Evolutionary conservation across 1,140 invertebrate species (phyloP), one percentile per base, ranked within the genome.

Genomic region (Diorhabda carinulata): DNA sequence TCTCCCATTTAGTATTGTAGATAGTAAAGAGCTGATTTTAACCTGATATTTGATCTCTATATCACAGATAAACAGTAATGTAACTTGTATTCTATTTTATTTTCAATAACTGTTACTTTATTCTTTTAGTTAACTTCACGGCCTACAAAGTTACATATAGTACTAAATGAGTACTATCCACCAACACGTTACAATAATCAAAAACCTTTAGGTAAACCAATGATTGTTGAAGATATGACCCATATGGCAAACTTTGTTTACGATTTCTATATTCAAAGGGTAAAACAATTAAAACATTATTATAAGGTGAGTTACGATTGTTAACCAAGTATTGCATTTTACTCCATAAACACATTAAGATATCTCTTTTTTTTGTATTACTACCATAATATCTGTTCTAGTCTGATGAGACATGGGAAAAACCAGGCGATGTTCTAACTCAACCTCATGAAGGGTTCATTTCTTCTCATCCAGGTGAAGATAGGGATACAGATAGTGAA

Each of bases 231-330:
- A 72, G 92, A 96, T 81, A 97, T 98, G 93, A 88, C 93, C 2
- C 90, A 96, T 71, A 96, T 97, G 92, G 93, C 94, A 0, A 89
- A 92, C 77, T 95, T 94, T 84, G 95, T 97, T 2, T 97, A 94
- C 82, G 89, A 95, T 75, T 89, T 94, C 79, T 98, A 97, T 79
- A 88, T 93, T 76, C 84, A 90, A 57, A 89, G 89, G 82, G 87
- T 94, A 57, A 88, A 89, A 70, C 80, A 83, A 25, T 80, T 91
- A 59, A 90, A 90, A 79, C 84, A 85, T 74, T 82, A 81, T 43
- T 81, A 84, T 66, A 76, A 82, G 66, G 83, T 83, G 78, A 81
- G 77, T 75, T 65, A 58, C 44, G n/a, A 43, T 52, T 52, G n/a
- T 3, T 52, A 8, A 52, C 4, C 3, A 52, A 52, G 5, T 52